These are phyloP conservation scores for Brachystomella parvula DNA, from an alignment of 1,140 invertebrate species.

Conservation along the genomic window DNA sequence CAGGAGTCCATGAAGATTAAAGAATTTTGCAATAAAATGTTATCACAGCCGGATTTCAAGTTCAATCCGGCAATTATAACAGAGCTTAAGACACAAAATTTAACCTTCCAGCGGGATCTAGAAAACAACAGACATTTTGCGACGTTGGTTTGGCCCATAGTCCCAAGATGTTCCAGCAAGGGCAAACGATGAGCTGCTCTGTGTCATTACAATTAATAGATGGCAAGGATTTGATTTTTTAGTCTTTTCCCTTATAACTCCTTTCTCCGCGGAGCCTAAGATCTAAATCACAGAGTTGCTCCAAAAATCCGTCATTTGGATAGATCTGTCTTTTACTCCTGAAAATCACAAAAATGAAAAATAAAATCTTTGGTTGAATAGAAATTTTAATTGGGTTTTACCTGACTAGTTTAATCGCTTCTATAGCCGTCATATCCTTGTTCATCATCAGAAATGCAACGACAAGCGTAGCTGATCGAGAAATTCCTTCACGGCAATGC, in stretches of 20 bases:
- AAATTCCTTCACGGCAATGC: slow-evolving; percentile 46
- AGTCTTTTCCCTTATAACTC: background rate
- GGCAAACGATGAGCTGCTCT: no score
- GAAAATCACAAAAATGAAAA: no score
- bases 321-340: slow-evolving; percentile 20
- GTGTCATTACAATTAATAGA: no score
- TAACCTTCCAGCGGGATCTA: background rate
- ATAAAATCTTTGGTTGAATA: background rate
- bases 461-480: slow-evolving; percentile 45
- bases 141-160: no score
- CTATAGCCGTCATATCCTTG: slow-evolving; percentile 42
- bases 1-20: no score
- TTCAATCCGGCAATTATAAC: background rate
- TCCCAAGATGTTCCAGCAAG: no score
- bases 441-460: slow-evolving; percentile 48
- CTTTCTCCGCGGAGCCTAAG: slow-evolving; percentile 14
- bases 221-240: no score
- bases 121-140: background rate
- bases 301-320: slow-evolving; percentile 28
- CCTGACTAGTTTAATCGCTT: slow-evolving; percentile 43
- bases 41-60: background rate
- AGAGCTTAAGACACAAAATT: background rate
- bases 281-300: slow-evolving; percentile 36
- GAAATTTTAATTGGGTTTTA: slow-evolving; percentile 6
- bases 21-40: no score